A percentile compares a stretch with the other conserved stretches of the same genome.
Conservation (phyloP, 2,888 invertebrate species). For the Uropetala carovei region DNA sequence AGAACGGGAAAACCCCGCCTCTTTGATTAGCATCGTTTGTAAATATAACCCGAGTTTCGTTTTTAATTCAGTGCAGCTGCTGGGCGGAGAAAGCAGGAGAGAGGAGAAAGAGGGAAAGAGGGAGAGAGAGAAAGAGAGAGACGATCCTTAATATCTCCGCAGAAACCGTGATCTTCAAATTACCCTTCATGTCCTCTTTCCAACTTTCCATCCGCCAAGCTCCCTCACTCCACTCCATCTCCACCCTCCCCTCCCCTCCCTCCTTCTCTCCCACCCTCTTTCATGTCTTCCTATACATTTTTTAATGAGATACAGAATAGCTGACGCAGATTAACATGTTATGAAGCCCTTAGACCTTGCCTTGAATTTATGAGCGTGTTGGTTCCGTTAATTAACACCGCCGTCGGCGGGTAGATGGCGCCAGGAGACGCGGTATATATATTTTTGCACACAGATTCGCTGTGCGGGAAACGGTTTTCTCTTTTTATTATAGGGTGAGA, state of each 20-base stretch:
- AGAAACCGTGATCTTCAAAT: conserved; percentile 56
- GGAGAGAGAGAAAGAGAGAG: too few relatives aligned
- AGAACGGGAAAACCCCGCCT: not conserved
- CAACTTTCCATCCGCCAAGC: not conserved
- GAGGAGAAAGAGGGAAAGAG: too few relatives aligned
- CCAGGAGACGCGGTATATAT: not conserved
- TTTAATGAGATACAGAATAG: conserved; percentile 59
- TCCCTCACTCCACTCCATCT: not conserved
- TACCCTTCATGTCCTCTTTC: conserved; percentile 14
- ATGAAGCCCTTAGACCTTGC: conserved; percentile 49
- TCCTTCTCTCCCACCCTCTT: not conserved
- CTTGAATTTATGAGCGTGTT: conserved; percentile 54
- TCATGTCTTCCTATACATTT: conserved; percentile 56
- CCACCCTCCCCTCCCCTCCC: not conserved
- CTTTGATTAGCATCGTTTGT: conserved; percentile 29
- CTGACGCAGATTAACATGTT: conserved; percentile 63
- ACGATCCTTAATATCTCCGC: conserved; percentile 7
- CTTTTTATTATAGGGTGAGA: not conserved
- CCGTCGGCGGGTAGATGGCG: conserved; percentile 44
- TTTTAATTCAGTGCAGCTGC: conserved; percentile 27
- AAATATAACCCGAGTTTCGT: conserved; percentile 25
- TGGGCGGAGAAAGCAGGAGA: not conserved
- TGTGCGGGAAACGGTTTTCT: not conserved
- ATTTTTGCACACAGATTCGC: not conserved
- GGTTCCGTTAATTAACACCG: conserved; percentile 59